phyloP scores from a whole-genome alignment of 2,113 vertebrate genomes.

The Sinocyclocheilus grahami region DNA sequence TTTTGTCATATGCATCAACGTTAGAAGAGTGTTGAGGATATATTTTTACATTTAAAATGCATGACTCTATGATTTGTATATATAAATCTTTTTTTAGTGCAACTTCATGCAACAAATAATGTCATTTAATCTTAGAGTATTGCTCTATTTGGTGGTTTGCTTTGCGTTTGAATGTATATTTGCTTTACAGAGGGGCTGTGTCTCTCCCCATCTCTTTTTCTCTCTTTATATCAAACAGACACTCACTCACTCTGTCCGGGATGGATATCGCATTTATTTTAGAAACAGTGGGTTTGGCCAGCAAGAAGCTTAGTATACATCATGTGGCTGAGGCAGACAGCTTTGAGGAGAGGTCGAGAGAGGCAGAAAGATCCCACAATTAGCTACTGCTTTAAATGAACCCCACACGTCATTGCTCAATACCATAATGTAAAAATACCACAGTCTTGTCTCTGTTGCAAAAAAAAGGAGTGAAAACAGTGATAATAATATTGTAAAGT shows the following conservation, averaged over 20 bases:
- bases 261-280: slow-evolving; percentile 33
- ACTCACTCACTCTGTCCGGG: not conserved
- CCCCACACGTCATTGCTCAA: not conserved
- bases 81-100: not conserved
- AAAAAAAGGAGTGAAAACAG: not conserved
- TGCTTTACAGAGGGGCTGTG: not conserved
- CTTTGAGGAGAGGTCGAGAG: not conserved
- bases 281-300: slow-evolving; percentile 20
- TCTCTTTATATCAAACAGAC: not conserved
- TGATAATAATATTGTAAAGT: not conserved
- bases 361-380: not conserved
- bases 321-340: slow-evolving; percentile 19
- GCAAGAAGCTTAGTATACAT: slow-evolving; percentile 31
- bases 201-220: not conserved
- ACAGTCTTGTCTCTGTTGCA: too few species aligned
- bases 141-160: not conserved
- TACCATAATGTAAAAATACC: not conserved
- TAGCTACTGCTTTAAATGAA: not conserved
- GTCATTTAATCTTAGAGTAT: not conserved
- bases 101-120: not conserved
- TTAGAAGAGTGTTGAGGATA: not conserved
- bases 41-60: not conserved
- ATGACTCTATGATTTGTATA: not conserved
- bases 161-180: not conserved
- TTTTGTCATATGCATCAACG: not conserved